A percentile compares a stretch with the other conserved stretches of the same genome.
Conservation (phyloP, 2,113 vertebrate species). For the Noturus placidus region DNA sequence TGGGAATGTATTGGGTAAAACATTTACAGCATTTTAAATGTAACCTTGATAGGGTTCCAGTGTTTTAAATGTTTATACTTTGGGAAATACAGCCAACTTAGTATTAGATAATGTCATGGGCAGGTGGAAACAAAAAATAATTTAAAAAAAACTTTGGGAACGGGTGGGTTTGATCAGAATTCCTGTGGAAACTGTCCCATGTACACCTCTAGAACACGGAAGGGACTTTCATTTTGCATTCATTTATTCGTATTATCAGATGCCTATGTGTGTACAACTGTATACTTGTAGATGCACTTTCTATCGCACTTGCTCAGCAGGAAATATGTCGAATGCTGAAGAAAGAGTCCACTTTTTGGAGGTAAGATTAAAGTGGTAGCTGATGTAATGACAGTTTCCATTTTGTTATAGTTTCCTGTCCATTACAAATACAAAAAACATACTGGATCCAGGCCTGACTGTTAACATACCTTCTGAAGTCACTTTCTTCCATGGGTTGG, state of each 20-base stretch:
- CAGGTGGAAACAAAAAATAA: not conserved
- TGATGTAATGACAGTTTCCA: not conserved
- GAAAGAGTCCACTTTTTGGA: not conserved
- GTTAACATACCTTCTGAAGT: slow-evolving; percentile 83
- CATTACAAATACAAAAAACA: not conserved
- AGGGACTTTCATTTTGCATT: not conserved
- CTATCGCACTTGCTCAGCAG: not conserved
- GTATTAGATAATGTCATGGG: not conserved
- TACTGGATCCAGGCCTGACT: not conserved
- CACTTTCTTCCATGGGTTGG: slow-evolving; percentile 96
- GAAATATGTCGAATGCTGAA: not conserved
- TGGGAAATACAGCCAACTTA: not conserved
- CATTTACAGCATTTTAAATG: not conserved
- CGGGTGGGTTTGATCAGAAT: not conserved
- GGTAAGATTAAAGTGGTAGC: not conserved
- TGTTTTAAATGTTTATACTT: not conserved
- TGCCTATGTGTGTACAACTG: not conserved
- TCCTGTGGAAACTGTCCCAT: not conserved
- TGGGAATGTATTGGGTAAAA: not conserved
- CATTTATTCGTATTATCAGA: not conserved
- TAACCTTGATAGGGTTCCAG: not conserved
- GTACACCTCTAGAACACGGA: not conserved
- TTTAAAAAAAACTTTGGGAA: not conserved
- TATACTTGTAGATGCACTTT: not conserved
- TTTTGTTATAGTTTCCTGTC: not conserved